Evolutionary conservation across 1,140 invertebrate species (phyloP).

Genomic region (Bemisia tabaci): DNA sequence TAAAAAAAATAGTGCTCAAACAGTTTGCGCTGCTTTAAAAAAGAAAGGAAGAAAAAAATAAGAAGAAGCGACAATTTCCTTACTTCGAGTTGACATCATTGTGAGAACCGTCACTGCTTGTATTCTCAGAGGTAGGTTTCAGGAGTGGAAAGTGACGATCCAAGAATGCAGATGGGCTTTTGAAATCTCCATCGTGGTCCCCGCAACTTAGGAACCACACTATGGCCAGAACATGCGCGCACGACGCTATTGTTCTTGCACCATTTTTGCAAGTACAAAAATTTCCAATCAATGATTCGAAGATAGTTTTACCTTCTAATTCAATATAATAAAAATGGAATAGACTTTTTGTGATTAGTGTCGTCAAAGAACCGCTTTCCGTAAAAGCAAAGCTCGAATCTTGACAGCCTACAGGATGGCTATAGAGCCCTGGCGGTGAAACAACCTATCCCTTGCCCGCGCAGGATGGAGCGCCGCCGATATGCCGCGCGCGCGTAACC

Average conservation of each 20-base stretch:
- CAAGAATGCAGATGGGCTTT: not conserved
- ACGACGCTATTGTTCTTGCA: not conserved
- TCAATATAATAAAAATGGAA: not conserved
- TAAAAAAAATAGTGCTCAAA: no score
- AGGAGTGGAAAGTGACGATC: not conserved
- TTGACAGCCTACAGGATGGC: no score
- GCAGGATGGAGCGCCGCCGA: no score
- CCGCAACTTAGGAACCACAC: not conserved
- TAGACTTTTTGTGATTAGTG: not conserved
- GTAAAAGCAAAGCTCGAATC: no score
- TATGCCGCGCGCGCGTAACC: no score
- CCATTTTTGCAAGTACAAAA: not conserved
- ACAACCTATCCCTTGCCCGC: no score
- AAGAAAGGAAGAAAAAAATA: no score
- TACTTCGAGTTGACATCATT: no score
- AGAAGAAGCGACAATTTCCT: no score
- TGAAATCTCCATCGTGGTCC: not conserved
- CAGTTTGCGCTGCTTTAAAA: no score
- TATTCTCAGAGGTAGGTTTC: not conserved
- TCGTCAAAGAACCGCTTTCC: no score
- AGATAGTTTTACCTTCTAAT: not conserved
- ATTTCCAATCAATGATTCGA: not conserved
- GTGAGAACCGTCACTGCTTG: not conserved
- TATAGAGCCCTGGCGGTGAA: no score
- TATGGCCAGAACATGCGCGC: not conserved